Percentiles rank a stretch among this genome's conserved stretches.
These are phyloP conservation scores for Brachynemurus nebulosus DNA, from an alignment of 2,888 invertebrate genomes.

Conservation along the genomic window DNA sequence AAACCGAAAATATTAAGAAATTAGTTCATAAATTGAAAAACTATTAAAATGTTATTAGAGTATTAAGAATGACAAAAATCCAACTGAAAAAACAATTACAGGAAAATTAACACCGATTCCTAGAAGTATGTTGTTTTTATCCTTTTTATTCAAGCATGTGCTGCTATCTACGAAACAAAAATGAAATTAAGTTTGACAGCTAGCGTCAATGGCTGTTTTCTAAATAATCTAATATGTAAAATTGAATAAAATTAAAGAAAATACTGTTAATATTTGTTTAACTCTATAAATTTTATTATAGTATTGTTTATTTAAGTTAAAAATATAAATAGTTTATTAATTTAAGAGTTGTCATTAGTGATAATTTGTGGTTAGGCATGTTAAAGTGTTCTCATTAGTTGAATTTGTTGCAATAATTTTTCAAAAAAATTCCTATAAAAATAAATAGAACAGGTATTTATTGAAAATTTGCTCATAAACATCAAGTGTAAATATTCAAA, in stretches of 20 bases:
- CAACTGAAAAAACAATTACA: no score
- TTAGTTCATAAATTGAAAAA: no score
- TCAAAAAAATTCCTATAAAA: not conserved
- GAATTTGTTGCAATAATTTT: not conserved
- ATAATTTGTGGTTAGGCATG: not conserved
- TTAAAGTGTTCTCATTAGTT: not conserved
- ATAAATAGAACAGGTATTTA: no score
- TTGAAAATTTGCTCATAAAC: not conserved
- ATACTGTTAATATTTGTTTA: not conserved
- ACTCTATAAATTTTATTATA: not conserved
- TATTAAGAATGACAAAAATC: no score
- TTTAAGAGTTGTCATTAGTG: not conserved
- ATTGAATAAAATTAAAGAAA: not conserved
- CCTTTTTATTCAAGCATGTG: no score
- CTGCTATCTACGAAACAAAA: no score
- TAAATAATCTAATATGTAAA: not conserved
- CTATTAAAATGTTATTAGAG: no score
- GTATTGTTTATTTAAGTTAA: not conserved
- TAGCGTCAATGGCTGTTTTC: constrained; percentile 1
- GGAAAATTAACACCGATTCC: no score
- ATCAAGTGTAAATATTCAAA: not conserved
- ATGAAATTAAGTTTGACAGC: constrained; percentile 1
- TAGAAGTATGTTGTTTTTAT: no score
- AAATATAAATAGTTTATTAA: not conserved
- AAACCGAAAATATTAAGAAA: no score